Base-by-base conservation (phyloP, 2,888 invertebrate genomes). In the Thera britannica region DNA sequence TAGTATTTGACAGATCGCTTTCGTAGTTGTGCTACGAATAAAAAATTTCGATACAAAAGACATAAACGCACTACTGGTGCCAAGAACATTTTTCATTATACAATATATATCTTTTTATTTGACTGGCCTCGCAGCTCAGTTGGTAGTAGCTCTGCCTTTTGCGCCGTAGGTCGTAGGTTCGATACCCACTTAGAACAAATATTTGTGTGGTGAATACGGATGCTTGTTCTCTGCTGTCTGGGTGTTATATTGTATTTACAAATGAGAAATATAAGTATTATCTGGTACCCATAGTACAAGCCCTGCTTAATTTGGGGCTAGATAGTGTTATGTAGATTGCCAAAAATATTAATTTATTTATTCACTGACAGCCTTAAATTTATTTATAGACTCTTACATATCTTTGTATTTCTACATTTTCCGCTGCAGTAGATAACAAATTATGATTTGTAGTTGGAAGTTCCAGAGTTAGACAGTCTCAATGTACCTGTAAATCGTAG, bases 1-100 rank as follows among this genome's bases (percentile, higher is more conserved):
- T 9, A 46, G 44, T 46, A 46, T 9, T 9, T 6, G 8, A 9
- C 9, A 12, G 12, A 49, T 46, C 36, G 23, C 9, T 36, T 57
- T 58, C 35, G 58, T 46, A 46, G 9, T 7, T 12, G 8, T 9
- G 48, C 46, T 38, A 49, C 38, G 34, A 46, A 38, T 46, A 34
- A 34, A 8, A 44, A 7, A 38, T 46, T 58, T 48, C 1, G 6
- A 51, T 55, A 62, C 44, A 62, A 65, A 68, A 68, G 68, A 68
- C 65, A 56, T 65, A 52, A 62, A 68, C 68, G 65, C 62, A 65
- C 62, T 65, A n/a, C 41, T 6, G 2, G 35, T 58, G 58, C 58
- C 58, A 67, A 48, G 49, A 35, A 54, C 51, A 23, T 23, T 51
- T 12, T 23, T 51, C n/a, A 51, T 2, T 51, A 23, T 23, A 23